Evolutionary conservation across 2,888 invertebrate genomes (phyloP).

Genomic region (Sericinus montela): DNA sequence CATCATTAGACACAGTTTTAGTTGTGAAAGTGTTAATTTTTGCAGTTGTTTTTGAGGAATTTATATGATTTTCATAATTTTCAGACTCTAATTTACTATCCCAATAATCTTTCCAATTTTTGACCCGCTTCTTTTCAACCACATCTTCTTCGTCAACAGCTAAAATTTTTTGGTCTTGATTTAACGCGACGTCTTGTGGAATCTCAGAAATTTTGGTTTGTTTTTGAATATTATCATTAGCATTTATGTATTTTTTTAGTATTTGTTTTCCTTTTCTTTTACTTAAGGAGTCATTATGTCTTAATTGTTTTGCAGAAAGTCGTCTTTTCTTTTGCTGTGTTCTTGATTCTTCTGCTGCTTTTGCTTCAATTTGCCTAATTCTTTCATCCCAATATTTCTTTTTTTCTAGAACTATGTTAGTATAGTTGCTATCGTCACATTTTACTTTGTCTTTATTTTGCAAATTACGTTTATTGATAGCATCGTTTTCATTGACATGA

Average conservation of each 20-base stretch:
- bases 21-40: not conserved
- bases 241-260: constrained; percentile 52
- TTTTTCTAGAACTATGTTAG: constrained; percentile 66
- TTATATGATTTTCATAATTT: constrained; percentile 31
- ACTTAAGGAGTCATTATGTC: constrained; percentile 62
- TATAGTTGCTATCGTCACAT: constrained; percentile 45
- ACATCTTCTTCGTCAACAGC: constrained; percentile 25
- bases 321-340: constrained; percentile 50
- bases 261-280: constrained; percentile 67
- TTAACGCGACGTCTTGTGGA: constrained; percentile 18
- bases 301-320: constrained; percentile 48
- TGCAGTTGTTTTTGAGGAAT: constrained; percentile 28
- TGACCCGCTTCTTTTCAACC: constrained; percentile 46
- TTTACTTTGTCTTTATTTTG: constrained; percentile 38
- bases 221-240: constrained; percentile 37
- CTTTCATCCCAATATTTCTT: constrained; percentile 75
- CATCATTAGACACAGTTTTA: not conserved
- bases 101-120: constrained; percentile 70
- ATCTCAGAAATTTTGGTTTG: constrained; percentile 25
- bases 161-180: constrained; percentile 21
- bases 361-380: constrained; percentile 65
- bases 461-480: constrained; percentile 23
- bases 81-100: constrained; percentile 56
- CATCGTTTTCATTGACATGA: constrained; percentile 36
- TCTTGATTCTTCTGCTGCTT: constrained; percentile 52